These are phyloP conservation scores for Sander lucioperca DNA, from an alignment of 2,113 vertebrate genomes.

Conservation along the genomic window DNA sequence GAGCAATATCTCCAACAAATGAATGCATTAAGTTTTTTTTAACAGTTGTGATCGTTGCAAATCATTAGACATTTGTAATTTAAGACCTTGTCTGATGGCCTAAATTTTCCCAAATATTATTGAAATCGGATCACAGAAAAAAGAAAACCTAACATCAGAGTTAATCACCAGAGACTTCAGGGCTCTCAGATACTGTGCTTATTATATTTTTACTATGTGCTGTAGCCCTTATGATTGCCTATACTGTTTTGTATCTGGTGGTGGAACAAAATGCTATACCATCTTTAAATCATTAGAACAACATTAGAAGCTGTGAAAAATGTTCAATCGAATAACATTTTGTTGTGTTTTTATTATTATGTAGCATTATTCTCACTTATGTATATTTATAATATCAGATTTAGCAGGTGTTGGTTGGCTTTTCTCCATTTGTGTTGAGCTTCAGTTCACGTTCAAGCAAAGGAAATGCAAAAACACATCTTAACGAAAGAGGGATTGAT, in stretches of 20 bases:
- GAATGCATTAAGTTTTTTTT: not conserved
- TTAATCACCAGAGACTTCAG: not conserved
- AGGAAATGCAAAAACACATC: not conserved
- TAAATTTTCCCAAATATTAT: not conserved
- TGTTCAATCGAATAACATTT: not conserved
- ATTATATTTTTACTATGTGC: not conserved
- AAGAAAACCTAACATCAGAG: not conserved
- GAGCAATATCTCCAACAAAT: not conserved
- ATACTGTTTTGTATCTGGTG: not conserved
- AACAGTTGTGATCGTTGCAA: not conserved
- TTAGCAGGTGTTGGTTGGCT: not conserved
- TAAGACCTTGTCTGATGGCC: not conserved
- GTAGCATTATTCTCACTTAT: not conserved
- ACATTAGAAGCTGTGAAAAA: not conserved
- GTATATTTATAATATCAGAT: not conserved
- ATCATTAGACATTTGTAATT: not conserved
- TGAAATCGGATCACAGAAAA: conserved; percentile 6
- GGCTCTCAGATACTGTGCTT: not conserved
- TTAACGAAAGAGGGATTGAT: conserved; percentile 22
- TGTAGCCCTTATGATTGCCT: not conserved
- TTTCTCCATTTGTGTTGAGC: not conserved
- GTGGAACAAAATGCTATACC: not conserved
- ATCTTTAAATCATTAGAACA: not conserved
- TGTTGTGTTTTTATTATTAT: too few relatives aligned
- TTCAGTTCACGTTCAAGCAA: not conserved